Evolutionary conservation across 2,797 vertebrate species (phyloP), one percentile per base, ranked within the genome.

Genomic region (Ctenochaetus hawaiiensis): DNA sequence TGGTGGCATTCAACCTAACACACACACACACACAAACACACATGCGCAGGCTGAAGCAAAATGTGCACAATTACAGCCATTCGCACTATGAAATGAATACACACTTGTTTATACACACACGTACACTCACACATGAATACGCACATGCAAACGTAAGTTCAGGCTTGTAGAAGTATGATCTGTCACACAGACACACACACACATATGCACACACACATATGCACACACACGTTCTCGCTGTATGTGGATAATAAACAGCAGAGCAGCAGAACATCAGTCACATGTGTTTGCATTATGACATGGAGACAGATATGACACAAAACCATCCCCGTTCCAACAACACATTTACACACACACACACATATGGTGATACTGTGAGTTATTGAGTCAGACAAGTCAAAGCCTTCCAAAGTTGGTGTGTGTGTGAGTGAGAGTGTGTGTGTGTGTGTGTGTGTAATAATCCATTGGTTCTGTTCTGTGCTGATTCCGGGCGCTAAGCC

Each of bases 391-490:
- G 91, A 91, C 87, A 91, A 91, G 89, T 91, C 86, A 93, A 92
- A 93, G 89, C 92, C 78, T 84, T 90, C 77, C 75, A 87, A 91
- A 93, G 86, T 93, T 91, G 79, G 71, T 62, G 67, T 81, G 80
- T 44, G 56, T 30, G 81, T 57, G 57, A 52, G 48, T 58, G 44
- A 9, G 51, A 18, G 72, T 60, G 75, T 34, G 51, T 62, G 73
- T 61, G 48, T 45, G 75, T 54, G 75, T 69, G 86, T 83, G 77
- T 90, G 78, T 84, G 83, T 86, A 91, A 97, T 98, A 98, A 99
- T 98, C 97, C 96, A 97, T 97, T 97, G 96, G 97, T 98, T 98
- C 97, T 97, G 97, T 98, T 97, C 96, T 96, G 85, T 95, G 95
- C 96, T 97, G 96, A 97, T 97, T 98, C 96, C 95, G 94, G 95